phyloP scores from a whole-genome alignment of 2,113 vertebrate species.

The Cheirogaleus medius region DNA sequence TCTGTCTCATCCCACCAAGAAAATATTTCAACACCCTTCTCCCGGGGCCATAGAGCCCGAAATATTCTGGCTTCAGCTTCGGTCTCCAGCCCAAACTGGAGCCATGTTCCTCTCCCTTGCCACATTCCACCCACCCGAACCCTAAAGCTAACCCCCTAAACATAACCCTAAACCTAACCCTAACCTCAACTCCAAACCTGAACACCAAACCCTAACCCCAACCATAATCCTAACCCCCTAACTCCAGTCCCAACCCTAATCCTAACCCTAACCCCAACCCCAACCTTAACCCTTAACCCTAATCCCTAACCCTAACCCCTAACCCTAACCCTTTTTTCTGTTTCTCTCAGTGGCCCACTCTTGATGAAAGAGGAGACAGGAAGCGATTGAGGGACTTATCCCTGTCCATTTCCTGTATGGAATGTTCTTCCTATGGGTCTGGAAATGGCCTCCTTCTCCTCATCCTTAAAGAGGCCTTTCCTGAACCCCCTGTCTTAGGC shows the following conservation, averaged over 20 bases:
- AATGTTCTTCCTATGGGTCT: not conserved
- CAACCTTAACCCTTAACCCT: no score
- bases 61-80: rapidly evolving
- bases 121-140: not conserved
- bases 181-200: no score
- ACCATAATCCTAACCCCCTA: no score
- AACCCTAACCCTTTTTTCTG: not conserved
- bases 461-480: not conserved
- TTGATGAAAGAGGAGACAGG: not conserved
- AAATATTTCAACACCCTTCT: not conserved
- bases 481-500: not conserved
- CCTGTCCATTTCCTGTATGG: not conserved
- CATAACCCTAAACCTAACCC: no score
- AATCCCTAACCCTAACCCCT: no score
- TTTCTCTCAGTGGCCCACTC: not conserved
- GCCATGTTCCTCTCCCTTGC: not conserved
- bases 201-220: no score
- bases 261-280: no score
- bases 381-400: no score
- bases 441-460: not conserved
- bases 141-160: no score
- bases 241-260: no score
- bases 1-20: not conserved
- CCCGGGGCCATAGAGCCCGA: rapidly evolving
- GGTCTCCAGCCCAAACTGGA: not conserved